Conservation (phyloP, 2,888 invertebrate genomes). For the Ophioninae sp. region DNA sequence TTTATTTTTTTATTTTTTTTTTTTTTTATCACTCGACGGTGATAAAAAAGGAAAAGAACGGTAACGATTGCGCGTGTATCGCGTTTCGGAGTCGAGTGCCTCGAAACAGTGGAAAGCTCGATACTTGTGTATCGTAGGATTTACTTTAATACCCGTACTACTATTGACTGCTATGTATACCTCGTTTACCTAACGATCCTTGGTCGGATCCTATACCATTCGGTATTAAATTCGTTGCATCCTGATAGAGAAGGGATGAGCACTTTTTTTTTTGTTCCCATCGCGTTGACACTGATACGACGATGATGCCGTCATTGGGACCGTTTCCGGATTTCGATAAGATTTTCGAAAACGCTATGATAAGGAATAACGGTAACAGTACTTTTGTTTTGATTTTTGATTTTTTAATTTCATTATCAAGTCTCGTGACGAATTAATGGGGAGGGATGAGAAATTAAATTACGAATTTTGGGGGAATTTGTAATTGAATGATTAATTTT, state of each 20-base stretch:
- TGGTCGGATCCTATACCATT: conserved; percentile 61
- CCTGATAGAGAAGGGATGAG: conserved; percentile 29
- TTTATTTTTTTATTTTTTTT: conserved; percentile 29
- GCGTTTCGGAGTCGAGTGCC: conserved; percentile 46
- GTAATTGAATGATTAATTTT: no score
- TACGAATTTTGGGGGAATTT: no score
- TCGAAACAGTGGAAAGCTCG: conserved; percentile 42
- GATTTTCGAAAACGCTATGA: conserved; percentile 58
- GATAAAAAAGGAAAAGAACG: not conserved
- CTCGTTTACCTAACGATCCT: conserved; percentile 73
- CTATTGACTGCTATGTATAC: conserved; percentile 29
- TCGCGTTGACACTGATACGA: conserved; percentile 24
- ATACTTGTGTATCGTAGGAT: conserved; percentile 36
- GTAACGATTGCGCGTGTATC: conserved; percentile 54
- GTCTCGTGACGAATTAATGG: not conserved
- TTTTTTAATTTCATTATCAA: not conserved
- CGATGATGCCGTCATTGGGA: conserved; percentile 65
- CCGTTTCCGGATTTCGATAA: conserved; percentile 63
- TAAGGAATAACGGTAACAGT: conserved; percentile 18
- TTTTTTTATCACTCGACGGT: conserved; percentile 50
- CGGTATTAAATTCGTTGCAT: conserved; percentile 1
- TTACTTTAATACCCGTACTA: conserved; percentile 45
- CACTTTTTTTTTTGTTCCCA: conserved; percentile 14
- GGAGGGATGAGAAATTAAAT: not conserved
- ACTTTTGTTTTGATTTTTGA: not conserved